Conservation (phyloP, 2,888 invertebrate genomes). For the Scaptomyza cyrtandrae region DNA sequence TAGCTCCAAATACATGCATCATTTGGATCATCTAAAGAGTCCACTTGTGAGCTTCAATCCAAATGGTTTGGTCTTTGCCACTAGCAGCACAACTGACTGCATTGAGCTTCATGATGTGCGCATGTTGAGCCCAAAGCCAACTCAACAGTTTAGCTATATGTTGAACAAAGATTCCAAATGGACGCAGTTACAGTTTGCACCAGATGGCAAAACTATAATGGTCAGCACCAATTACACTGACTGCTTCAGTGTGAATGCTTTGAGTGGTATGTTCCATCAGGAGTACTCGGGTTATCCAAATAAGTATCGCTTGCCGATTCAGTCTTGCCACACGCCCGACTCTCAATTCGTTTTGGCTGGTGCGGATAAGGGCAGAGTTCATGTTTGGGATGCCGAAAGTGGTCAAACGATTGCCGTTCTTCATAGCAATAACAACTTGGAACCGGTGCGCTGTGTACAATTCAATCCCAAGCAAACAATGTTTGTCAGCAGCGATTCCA, state of each 20-base stretch:
- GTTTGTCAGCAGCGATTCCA: constrained; percentile 50
- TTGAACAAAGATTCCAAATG: constrained; percentile 30
- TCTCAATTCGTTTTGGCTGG: constrained; percentile 56
- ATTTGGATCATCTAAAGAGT: constrained; percentile 7
- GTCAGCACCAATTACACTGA: constrained; percentile 44
- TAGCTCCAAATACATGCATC: background rate
- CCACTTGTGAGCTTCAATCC: constrained; percentile 55
- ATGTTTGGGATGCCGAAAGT: constrained; percentile 54
- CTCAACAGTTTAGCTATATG: constrained; percentile 39
- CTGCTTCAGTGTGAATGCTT: constrained; percentile 54
- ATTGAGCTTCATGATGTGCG: constrained; percentile 55
- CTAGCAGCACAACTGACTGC: constrained; percentile 9
- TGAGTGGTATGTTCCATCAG: constrained; percentile 33
- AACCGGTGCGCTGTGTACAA: constrained; percentile 43
- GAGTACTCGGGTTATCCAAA: constrained; percentile 38
- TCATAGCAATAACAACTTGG: constrained; percentile 21
- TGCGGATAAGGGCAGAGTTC: constrained; percentile 49
- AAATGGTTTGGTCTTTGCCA: constrained; percentile 46
- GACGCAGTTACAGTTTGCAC: constrained; percentile 59
- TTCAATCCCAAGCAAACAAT: constrained; percentile 53
- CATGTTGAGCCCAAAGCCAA: constrained; percentile 29
- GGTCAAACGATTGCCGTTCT: constrained; percentile 32
- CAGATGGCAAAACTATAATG: constrained; percentile 51
- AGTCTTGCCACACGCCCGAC: constrained; percentile 48
- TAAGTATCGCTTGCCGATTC: constrained; percentile 18